A percentile compares a stretch with the other conserved stretches of the same genome.
These are phyloP conservation scores for Galbula dea DNA, from an alignment of 2,113 vertebrate genomes.

Conservation along the genomic window DNA sequence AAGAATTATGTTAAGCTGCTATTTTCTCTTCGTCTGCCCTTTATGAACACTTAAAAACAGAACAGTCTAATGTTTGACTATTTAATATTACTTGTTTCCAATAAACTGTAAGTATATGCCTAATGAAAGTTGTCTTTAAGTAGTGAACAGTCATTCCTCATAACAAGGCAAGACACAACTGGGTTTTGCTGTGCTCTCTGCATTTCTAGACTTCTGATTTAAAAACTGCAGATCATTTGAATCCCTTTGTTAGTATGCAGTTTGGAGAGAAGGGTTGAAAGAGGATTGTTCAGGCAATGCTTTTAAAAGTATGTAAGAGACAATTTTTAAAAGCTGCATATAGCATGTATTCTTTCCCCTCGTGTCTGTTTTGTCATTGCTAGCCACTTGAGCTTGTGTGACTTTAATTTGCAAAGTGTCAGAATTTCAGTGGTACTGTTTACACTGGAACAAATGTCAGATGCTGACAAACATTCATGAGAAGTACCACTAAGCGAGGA, in stretches of 20 bases:
- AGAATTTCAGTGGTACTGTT: not conserved
- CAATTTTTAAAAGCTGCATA: not conserved
- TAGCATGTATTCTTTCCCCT: fast-evolving
- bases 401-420: not conserved
- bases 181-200: not conserved
- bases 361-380: not conserved
- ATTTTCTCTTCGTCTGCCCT: not conserved
- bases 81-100: not conserved
- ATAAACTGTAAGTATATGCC: not conserved
- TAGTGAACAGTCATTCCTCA: not conserved
- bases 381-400: not conserved
- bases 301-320: not conserved
- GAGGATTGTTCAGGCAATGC: fast-evolving
- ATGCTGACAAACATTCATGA: not conserved
- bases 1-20: not conserved
- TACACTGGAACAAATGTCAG: not conserved
- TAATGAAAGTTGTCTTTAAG: not conserved
- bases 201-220: not conserved
- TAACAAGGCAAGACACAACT: not conserved
- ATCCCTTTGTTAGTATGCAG: not conserved
- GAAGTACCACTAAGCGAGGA: not conserved
- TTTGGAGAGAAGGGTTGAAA: not conserved
- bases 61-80: not conserved
- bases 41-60: not conserved
- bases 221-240: not conserved